Evolutionary conservation across 2,797 vertebrate species (phyloP).

Genomic region (Pangasius macronema): DNA sequence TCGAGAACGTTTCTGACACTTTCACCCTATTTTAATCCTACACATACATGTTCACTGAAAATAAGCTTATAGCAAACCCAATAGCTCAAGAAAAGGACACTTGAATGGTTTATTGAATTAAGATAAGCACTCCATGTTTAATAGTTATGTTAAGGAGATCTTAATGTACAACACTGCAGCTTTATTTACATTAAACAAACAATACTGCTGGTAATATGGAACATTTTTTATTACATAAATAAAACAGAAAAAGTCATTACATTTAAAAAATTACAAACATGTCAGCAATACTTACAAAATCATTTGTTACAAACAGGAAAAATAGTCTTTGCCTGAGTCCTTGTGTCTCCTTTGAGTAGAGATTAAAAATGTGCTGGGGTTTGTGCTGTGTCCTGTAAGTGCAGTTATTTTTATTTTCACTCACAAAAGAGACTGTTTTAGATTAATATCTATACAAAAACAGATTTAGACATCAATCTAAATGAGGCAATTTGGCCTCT

Average conservation of each 20-base stretch:
- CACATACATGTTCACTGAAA: neutral
- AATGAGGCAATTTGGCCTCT: neutral
- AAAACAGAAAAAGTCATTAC: constrained; percentile 50
- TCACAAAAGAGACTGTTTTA: constrained; percentile 2
- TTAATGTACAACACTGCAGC: neutral
- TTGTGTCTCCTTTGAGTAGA: constrained; percentile 16
- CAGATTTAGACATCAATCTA: neutral
- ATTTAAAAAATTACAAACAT: constrained; percentile 46
- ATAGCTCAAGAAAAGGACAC: neutral
- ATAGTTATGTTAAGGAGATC: neutral
- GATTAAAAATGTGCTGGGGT: neutral
- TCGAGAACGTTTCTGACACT: neutral
- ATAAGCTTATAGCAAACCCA: neutral
- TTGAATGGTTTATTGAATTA: neutral
- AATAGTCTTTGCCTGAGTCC: constrained; percentile 48
- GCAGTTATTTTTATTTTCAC: neutral
- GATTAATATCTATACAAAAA: neutral
- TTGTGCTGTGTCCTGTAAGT: constrained; percentile 20
- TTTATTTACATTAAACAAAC: neutral
- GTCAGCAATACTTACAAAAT: constrained; percentile 47
- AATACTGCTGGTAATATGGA: neutral
- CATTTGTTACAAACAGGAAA: constrained; percentile 43
- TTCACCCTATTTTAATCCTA: neutral
- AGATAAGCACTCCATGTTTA: neutral
- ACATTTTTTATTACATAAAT: constrained; percentile 55